Percentiles rank a stretch among this genome's conserved stretches.
Conservation (phyloP, 2,888 invertebrate genomes). For the Nasonia oneida region DNA sequence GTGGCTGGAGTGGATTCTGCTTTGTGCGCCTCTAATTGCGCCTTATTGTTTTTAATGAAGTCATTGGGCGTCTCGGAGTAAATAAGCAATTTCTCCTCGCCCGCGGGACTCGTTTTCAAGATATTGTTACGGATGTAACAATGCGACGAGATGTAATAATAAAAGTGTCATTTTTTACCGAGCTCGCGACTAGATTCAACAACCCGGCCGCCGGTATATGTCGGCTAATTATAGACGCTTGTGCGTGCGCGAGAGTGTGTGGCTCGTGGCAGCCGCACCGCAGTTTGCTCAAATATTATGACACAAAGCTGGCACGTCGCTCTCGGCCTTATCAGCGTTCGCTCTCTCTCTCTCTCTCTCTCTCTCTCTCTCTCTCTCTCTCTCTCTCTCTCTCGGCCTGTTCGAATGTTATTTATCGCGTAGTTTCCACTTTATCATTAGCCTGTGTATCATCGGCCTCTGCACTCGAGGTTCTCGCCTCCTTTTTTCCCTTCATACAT, state of each 20-base stretch:
- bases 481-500: neutral
- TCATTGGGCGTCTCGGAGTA: neutral
- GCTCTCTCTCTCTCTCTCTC: neutral
- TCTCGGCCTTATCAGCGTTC: constrained; percentile 20
- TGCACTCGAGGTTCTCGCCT: neutral
- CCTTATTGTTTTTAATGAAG: neutral
- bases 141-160: neutral
- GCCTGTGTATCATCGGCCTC: constrained; percentile 27
- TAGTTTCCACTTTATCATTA: constrained; percentile 31
- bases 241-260: too few relatives aligned
- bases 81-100: neutral
- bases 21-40: neutral
- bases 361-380: too few relatives aligned
- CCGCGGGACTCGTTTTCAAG: neutral
- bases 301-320: constrained; percentile 16
- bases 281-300: constrained; percentile 46
- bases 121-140: neutral
- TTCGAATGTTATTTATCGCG: constrained; percentile 35
- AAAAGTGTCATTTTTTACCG: neutral
- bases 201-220: neutral
- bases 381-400: neutral
- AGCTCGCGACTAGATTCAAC: neutral
- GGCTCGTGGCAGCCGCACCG: neutral
- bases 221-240: constrained; percentile 24
- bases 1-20: neutral